Base-by-base conservation (phyloP, 1,140 invertebrate species). In the Drosophila pandora region DNA sequence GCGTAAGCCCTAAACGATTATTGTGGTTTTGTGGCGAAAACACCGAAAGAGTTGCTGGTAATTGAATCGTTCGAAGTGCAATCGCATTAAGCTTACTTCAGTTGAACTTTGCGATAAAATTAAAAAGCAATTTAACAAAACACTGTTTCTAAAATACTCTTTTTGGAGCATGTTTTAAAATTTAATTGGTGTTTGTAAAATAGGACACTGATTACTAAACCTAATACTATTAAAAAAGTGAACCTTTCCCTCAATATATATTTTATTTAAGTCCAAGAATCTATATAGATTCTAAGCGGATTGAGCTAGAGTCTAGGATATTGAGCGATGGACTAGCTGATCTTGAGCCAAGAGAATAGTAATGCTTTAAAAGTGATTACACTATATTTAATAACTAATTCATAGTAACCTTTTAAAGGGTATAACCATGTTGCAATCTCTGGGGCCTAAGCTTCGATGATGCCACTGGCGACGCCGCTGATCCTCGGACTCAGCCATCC, bases 1-100 rank as follows among this genome's bases (percentile, higher is more conserved):
- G 77, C 81, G 74, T 82, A 76, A 87, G 82, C 59, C 74, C 69
- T 60, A 48, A 69, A 76, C 74, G 83, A 82, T 88, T 76, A 82
- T 59, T 84, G 81, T 50, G 81, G 81, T 84, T 84, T 72, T 68
- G 32, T 37, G 30, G 45, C 65, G 37, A 65, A 62, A 79, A 47
- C n/a, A 13, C 10, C 49, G 63, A 85, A 85, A 78, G 82, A 87
- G 82, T 85, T 87, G 81, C 58, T 30, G 13, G 69, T 73, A 75
- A 80, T 73, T 76, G 55, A 81, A 65, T 70, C 60, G 32, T 53
- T 74, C 32, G 37, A 60, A 50, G 37, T 41, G 69, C 43, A 62
- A 55, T 73, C 63, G 64, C 50, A 41, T 79, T 73, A 79, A 70
- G 56, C 60, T 50, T 41, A 22, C 80, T 47, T 68, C 53, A 83